These are phyloP conservation scores for Doryteuthis pealeii DNA, from an alignment of 1,140 invertebrate species.

Conservation along the genomic window DNA sequence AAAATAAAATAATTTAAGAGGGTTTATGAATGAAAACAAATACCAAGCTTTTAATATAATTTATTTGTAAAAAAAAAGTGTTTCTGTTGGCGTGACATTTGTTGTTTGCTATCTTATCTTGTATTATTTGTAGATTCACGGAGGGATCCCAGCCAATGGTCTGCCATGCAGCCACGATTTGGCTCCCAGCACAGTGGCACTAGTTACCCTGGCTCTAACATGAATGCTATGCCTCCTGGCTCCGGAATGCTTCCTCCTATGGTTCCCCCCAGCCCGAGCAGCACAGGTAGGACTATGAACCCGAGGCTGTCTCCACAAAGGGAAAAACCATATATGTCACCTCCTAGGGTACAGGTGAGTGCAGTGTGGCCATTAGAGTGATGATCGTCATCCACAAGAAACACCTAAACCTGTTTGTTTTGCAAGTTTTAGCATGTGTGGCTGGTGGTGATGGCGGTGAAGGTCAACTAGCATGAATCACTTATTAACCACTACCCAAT, in stretches of 20 bases:
- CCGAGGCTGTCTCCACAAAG: constrained; percentile 29
- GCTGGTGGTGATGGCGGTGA: constrained; percentile 16
- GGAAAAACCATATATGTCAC: constrained; percentile 23
- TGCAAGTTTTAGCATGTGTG: constrained; percentile 15
- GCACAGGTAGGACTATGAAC: constrained; percentile 13
- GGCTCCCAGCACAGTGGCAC: constrained; percentile 12
- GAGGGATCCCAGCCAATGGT: constrained; percentile 20
- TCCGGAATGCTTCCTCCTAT: constrained; percentile 12
- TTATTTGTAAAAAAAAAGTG: too few species aligned
- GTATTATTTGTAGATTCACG: constrained; percentile 19
- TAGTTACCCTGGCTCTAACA: neutral
- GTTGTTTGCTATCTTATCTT: too few species aligned
- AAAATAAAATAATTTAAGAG: too few species aligned
- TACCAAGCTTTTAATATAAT: too few species aligned
- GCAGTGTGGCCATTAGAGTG: constrained; percentile 13
- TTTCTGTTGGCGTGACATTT: too few species aligned
- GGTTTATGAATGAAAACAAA: too few species aligned
- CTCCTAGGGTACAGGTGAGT: constrained; percentile 27
- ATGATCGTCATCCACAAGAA: constrained; percentile 9
- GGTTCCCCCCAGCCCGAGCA: constrained; percentile 11
- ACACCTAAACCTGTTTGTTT: neutral
- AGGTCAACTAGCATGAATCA: constrained; percentile 14
- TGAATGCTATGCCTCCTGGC: constrained; percentile 11
- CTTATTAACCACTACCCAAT: constrained; percentile 13
- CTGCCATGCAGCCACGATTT: constrained; percentile 21